These are phyloP conservation scores for Clarias macrocephalus DNA, from an alignment of 2,113 vertebrate species.

Conservation along the genomic window DNA sequence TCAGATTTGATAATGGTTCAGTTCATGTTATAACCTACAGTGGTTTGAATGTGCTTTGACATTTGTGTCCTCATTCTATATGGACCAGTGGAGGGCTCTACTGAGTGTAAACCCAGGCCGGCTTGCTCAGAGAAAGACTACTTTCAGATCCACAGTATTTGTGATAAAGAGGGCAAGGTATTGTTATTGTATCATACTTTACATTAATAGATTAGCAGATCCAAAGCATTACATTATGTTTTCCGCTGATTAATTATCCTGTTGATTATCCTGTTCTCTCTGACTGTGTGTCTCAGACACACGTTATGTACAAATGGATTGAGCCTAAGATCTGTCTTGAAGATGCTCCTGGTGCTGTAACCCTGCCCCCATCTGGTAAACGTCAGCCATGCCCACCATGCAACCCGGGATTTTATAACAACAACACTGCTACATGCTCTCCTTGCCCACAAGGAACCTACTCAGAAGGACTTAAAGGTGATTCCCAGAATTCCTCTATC, in stretches of 20 bases:
- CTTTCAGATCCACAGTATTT: slow-evolving; percentile 90
- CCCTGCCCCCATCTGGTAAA: slow-evolving; percentile 85
- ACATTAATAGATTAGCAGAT: not conserved
- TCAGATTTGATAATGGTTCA: not conserved
- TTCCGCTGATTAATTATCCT: not conserved
- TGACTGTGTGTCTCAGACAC: slow-evolving; percentile 77
- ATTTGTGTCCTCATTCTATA: not conserved
- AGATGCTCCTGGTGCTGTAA: slow-evolving; percentile 72
- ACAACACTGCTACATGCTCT: slow-evolving; percentile 85
- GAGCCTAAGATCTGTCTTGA: slow-evolving; percentile 93
- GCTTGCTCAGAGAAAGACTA: slow-evolving; percentile 88
- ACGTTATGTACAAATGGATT: slow-evolving; percentile 92
- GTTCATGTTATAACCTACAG: not conserved
- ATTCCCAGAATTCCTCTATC: slow-evolving; percentile 16
- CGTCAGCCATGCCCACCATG: slow-evolving; percentile 92
- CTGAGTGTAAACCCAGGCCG: slow-evolving; percentile 76
- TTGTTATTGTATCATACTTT: slow-evolving; percentile 5
- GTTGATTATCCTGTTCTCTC: not conserved
- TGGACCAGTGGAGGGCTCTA: slow-evolving; percentile 83
- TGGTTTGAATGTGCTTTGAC: not conserved
- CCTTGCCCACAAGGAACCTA: slow-evolving; percentile 85
- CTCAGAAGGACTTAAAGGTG: slow-evolving; percentile 88
- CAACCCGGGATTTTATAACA: slow-evolving; percentile 95
- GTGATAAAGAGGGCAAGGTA: slow-evolving; percentile 91
- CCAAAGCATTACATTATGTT: not conserved